A percentile compares a stretch with the other conserved stretches of the same genome.
These are phyloP conservation scores for Nyctereutes procyonoides DNA, from an alignment of 2,113 vertebrate genomes.

Conservation along the genomic window DNA sequence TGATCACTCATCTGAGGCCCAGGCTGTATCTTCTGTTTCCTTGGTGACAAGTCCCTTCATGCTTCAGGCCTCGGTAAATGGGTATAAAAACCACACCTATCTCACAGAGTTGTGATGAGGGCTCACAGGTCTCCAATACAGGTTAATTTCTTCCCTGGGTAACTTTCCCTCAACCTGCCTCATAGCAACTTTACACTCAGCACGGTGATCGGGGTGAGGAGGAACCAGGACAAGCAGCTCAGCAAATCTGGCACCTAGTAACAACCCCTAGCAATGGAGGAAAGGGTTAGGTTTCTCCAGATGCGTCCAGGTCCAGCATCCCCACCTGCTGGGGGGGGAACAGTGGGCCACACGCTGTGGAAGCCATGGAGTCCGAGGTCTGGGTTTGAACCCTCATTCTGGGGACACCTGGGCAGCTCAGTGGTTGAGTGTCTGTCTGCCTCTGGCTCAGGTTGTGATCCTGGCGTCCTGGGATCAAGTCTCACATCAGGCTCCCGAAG, in stretches of 20 bases:
- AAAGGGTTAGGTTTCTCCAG: background rate
- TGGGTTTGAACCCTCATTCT: background rate
- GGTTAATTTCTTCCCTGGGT: constrained; percentile 30
- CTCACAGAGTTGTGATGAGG: background rate
- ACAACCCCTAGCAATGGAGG: background rate
- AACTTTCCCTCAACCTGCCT: background rate
- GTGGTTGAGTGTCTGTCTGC: too few species aligned
- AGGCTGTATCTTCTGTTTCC: background rate
- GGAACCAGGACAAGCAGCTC: background rate
- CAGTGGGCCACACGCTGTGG: background rate
- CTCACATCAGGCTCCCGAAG: too few species aligned
- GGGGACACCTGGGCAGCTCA: too few species aligned
- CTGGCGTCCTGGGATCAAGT: too few species aligned
- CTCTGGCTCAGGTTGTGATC: too few species aligned
- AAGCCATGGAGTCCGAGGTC: background rate
- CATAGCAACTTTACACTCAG: background rate
- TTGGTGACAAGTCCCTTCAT: background rate
- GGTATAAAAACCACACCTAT: background rate
- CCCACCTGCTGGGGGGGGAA: background rate
- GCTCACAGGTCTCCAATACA: background rate
- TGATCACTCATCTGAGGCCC: background rate
- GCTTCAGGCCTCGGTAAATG: constrained; percentile 44
- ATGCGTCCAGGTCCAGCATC: background rate
- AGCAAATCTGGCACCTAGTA: background rate
- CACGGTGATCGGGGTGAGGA: background rate